phyloP scores from a whole-genome alignment of 2,888 invertebrate species.

The Eumerus sabulonum region DNA sequence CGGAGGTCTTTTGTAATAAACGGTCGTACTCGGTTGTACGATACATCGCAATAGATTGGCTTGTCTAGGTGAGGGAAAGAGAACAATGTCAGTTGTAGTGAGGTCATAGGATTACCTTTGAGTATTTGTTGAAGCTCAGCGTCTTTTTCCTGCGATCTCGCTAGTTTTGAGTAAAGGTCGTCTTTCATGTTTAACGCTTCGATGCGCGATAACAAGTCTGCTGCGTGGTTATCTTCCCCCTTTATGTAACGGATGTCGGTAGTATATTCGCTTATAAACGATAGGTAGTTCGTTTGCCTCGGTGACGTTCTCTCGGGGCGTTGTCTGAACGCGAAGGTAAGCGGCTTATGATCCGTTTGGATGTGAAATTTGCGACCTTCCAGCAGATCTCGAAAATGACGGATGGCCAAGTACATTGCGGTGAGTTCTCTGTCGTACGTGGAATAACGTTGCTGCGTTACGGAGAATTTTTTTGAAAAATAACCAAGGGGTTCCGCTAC shows the following conservation, averaged over 20 bases:
- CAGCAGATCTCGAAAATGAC: slow-evolving; percentile 24
- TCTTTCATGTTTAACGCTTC: background rate
- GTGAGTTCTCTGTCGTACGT: no score
- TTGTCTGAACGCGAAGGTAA: slow-evolving; percentile 32
- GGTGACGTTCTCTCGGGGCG: slow-evolving; percentile 22
- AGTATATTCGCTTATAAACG: slow-evolving; percentile 17
- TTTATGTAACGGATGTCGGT: no score
- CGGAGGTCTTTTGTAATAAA: slow-evolving; percentile 26
- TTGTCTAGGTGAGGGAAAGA: slow-evolving; percentile 14
- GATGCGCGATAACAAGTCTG: slow-evolving; percentile 32
- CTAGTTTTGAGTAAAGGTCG: slow-evolving; percentile 18
- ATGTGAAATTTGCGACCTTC: slow-evolving; percentile 26
- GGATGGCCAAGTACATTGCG: no score
- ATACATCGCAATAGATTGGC: slow-evolving; percentile 15
- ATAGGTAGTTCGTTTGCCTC: slow-evolving; percentile 30
- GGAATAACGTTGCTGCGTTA: no score
- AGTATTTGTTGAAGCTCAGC: slow-evolving; percentile 20
- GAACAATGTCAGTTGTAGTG: slow-evolving; percentile 19
- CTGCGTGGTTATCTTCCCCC: slow-evolving; percentile 7
- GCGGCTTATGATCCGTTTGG: slow-evolving; percentile 33
- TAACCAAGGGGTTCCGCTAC: slow-evolving; percentile 10
- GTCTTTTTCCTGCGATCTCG: slow-evolving; percentile 22
- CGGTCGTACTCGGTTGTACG: slow-evolving; percentile 29
- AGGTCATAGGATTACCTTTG: slow-evolving; percentile 7
- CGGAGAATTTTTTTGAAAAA: no score